Conservation (phyloP, 1,140 invertebrate genomes). For the Drosophila willistoni region DNA sequence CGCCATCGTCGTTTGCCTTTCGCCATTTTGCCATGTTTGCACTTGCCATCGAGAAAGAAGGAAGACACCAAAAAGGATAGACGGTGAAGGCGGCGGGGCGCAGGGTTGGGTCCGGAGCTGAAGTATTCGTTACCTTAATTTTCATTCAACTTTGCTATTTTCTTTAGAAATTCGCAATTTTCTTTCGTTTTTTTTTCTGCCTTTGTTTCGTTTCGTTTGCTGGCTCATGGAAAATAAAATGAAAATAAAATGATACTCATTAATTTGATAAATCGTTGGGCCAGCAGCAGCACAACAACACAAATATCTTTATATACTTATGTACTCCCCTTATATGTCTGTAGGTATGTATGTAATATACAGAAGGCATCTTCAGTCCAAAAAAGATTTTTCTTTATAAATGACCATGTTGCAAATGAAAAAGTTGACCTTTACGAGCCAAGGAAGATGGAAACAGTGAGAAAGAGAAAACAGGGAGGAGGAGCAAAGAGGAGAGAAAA, state of each 20-base stretch:
- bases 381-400: slow-evolving; percentile 51
- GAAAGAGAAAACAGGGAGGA: not conserved
- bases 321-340: slow-evolving; percentile 28
- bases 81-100: not conserved
- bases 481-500: not conserved
- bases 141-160: slow-evolving; percentile 37
- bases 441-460: not conserved
- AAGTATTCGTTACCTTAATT: slow-evolving; percentile 59
- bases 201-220: slow-evolving; percentile 45
- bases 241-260: slow-evolving; percentile 82
- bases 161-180: slow-evolving; percentile 39
- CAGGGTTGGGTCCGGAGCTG: not conserved
- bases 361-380: slow-evolving; percentile 22
- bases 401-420: slow-evolving; percentile 69
- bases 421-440: slow-evolving; percentile 65
- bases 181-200: slow-evolving; percentile 30
- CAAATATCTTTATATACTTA: slow-evolving; percentile 45
- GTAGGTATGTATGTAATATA: slow-evolving; percentile 18
- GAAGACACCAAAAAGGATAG: not conserved
- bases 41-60: slow-evolving; percentile 37
- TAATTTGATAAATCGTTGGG: slow-evolving; percentile 79
- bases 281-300: slow-evolving; percentile 35
- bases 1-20: slow-evolving; percentile 26
- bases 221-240: slow-evolving; percentile 78
- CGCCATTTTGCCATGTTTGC: slow-evolving; percentile 41